Base-by-base conservation (phyloP, 1,140 invertebrate genomes). In the Hydropsyche tenuis region DNA sequence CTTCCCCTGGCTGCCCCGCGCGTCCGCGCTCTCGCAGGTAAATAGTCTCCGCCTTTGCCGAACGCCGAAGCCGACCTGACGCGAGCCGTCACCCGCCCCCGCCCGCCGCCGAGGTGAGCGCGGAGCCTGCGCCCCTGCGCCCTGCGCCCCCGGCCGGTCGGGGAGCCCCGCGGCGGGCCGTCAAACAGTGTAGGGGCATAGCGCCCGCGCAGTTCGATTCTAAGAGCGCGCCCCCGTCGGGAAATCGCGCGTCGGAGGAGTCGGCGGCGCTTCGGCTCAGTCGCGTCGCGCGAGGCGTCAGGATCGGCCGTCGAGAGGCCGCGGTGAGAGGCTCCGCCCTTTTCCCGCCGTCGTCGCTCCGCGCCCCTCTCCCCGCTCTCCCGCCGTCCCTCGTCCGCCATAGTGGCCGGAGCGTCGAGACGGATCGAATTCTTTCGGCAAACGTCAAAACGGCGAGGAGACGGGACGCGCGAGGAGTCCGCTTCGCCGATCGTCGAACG, bases 1-100 rank as follows among this genome's bases (percentile, higher is more conserved):
- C 12, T 12, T 1, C 56, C n/a, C 56, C 2, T n/a, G 27, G 30
- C 63, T 37, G 63, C 27, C 63, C 30, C 64, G 64, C 64, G 27
- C 64, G 20, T 23, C 9, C 37, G 18, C 23, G 23, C 48, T 25
- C 66, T 4, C 30, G 9, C 30, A 37, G 30, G 30, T 37, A 37
- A 37, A 37, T 37, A 37, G 30, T 37, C 30, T 3, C 30, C 30
- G 30, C 63, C 23, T 9, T 37, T 27, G 20, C 37, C 30, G 30
- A 37, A 37, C 30, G 30, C 30, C 30, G 30, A 37, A 37, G 30
- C 30, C 30, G 30, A 37, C 9, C 30, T 37, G 30, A 37, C 30
- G 30, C 30, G 30, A 9, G 30, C 3, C 63, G 63, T 27, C 23
- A n/a, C n/a, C n/a, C 23, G 11, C 63, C 16, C 65, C 45, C 65